Evolutionary conservation across 2,113 vertebrate species (phyloP), one percentile per base, ranked within the genome.

Genomic region (Protobothrops mucrosquamatus): DNA sequence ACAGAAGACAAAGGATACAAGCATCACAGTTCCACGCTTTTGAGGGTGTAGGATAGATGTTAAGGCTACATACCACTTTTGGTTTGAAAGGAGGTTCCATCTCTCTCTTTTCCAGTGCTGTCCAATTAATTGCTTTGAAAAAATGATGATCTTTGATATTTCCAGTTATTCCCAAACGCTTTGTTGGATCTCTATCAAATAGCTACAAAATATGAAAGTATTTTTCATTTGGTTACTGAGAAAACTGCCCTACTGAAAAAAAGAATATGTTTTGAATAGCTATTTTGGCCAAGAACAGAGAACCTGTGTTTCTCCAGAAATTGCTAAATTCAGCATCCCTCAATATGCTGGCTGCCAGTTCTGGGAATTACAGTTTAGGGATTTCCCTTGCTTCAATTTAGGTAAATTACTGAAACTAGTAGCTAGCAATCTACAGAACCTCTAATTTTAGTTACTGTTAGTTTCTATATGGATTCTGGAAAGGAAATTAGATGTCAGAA

Each of bases 61-160:
- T 89, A 92, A 48, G 0, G 87, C 34, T 52, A 95, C 98, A 0
- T 98, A 99, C 99, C 99, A 99, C 99, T 99, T 99, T 99, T 1
- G 99, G 99, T 96, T 96, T 98, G 97, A 99, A 99, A n/a, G 99
- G 99, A 0, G 99, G 99, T 4, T 98, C 98, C 57, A 98, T 87
- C 26, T 98, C 98, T 94, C 96, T 98, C 94, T 95, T 98, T 97
- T 99, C 99, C 34, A 99, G 96, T 0, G 97, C 97, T 1, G 95
- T 90, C 99, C 99, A 99, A 97, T 98, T 98, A 94, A 99, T 98
- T 52, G 98, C 97, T 97, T 99, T 99, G 97, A 99, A 99, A 97
- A 99, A 99, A 29, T 98, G 59, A 87, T 99, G 99, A 59, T 93
- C 94, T 94, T 96, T 98, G 96, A 99, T 98, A 92, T 98, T 98